Evolutionary conservation across 2,888 invertebrate genomes (phyloP).

Genomic region (Macrophya annulata): DNA sequence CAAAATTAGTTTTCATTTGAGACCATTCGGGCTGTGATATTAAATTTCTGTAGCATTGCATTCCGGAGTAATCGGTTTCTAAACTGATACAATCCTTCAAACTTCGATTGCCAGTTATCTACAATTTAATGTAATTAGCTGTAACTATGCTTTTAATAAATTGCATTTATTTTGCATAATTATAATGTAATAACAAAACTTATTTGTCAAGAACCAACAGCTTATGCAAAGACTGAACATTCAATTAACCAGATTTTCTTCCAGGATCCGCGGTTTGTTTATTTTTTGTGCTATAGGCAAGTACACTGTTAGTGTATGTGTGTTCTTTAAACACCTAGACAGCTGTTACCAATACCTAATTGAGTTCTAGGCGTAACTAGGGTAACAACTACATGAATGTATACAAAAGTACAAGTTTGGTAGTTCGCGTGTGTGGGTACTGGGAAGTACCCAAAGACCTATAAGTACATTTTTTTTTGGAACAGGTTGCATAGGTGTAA

Average conservation of each 20-base stretch:
- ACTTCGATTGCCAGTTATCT: conserved; percentile 36
- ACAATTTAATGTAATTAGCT: conserved; percentile 26
- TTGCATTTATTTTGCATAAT: conserved; percentile 53
- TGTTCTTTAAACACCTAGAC: too few species aligned
- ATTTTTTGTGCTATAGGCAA: not conserved
- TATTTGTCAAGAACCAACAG: conserved; percentile 39
- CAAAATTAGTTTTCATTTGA: not conserved
- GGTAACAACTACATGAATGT: too few species aligned
- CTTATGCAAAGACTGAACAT: conserved; percentile 44
- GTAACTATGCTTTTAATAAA: conserved; percentile 42
- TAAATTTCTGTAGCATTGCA: not conserved
- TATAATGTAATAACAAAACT: conserved; percentile 20
- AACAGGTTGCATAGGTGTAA: not conserved
- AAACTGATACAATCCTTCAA: conserved; percentile 11
- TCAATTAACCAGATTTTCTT: conserved; percentile 16
- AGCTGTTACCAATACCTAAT: too few species aligned
- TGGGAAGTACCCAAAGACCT: too few species aligned
- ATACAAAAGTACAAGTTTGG: too few species aligned
- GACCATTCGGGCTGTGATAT: not conserved
- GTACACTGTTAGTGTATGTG: too few species aligned
- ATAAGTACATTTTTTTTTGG: conserved; percentile 1
- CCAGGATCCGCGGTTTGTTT: not conserved
- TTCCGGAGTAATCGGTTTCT: not conserved
- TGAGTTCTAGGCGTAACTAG: too few species aligned
- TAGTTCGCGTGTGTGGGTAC: too few species aligned